Percentiles rank a stretch among this genome's conserved stretches.
Conservation (phyloP, 1,140 invertebrate species). For the Drosophila pectinifera region DNA sequence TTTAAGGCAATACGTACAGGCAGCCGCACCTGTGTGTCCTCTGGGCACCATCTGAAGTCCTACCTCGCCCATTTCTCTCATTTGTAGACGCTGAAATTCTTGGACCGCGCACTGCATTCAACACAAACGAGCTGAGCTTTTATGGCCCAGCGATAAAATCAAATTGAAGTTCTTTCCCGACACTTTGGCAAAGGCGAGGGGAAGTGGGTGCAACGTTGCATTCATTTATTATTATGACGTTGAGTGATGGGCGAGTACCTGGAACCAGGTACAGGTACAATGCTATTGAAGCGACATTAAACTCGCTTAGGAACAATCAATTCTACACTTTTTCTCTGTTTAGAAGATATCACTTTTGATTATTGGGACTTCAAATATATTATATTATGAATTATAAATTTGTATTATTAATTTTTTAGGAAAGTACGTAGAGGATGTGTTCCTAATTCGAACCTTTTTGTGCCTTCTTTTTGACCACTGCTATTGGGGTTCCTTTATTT, state of each 20-base stretch:
- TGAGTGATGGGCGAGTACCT: neutral
- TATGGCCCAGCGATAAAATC: slow-evolving; percentile 69
- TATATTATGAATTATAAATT: no score
- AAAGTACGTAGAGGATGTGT: no score
- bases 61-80: neutral
- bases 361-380: no score
- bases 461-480: no score
- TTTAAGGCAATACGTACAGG: no score
- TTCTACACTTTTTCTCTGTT: no score
- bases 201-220: slow-evolving; percentile 45
- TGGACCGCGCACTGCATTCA: slow-evolving; percentile 35
- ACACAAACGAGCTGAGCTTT: slow-evolving; percentile 45
- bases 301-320: no score
- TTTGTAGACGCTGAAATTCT: slow-evolving; percentile 2
- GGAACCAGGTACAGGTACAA: neutral
- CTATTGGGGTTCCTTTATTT: no score
- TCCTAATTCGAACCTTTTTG: no score
- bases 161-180: slow-evolving; percentile 59
- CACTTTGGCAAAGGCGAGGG: slow-evolving; percentile 14
- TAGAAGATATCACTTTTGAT: no score
- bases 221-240: slow-evolving; percentile 69
- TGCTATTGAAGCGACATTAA: no score
- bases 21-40: neutral
- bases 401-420: no score
- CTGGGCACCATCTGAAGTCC: neutral